These are phyloP conservation scores for Octodon degus DNA, from an alignment of 2,113 vertebrate genomes.

Conservation along the genomic window DNA sequence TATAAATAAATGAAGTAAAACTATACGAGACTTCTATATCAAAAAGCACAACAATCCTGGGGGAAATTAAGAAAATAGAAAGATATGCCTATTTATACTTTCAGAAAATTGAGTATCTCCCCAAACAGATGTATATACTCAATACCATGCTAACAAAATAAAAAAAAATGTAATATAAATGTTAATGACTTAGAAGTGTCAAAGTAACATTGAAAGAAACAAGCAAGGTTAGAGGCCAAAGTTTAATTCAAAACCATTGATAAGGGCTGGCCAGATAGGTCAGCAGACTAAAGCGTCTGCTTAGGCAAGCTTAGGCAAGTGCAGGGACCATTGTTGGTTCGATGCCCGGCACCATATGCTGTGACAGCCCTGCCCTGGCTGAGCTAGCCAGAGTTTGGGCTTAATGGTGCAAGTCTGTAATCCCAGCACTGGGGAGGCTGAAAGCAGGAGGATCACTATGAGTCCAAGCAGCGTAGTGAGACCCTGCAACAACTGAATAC, in stretches of 20 bases:
- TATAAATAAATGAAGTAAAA: slow-evolving; percentile 4
- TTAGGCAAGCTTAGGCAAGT: too few relatives aligned
- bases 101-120: not conserved
- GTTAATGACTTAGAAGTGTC: not conserved
- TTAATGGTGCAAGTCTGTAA: too few relatives aligned
- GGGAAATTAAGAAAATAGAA: slow-evolving; percentile 31
- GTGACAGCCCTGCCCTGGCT: too few relatives aligned
- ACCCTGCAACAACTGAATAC: too few relatives aligned
- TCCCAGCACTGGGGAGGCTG: too few relatives aligned
- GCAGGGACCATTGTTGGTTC: too few relatives aligned
- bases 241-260: not conserved
- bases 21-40: not conserved
- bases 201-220: not conserved
- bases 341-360: too few relatives aligned
- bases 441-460: too few relatives aligned
- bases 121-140: not conserved
- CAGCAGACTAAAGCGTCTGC: too few relatives aligned
- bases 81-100: not conserved
- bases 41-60: not conserved
- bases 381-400: too few relatives aligned
- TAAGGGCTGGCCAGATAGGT: too few relatives aligned
- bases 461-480: too few relatives aligned
- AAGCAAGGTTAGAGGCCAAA: not conserved
- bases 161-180: not conserved
- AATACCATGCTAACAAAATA: not conserved